Base-by-base conservation (phyloP, 1,140 invertebrate genomes). In the Drosophila seguyi region DNA sequence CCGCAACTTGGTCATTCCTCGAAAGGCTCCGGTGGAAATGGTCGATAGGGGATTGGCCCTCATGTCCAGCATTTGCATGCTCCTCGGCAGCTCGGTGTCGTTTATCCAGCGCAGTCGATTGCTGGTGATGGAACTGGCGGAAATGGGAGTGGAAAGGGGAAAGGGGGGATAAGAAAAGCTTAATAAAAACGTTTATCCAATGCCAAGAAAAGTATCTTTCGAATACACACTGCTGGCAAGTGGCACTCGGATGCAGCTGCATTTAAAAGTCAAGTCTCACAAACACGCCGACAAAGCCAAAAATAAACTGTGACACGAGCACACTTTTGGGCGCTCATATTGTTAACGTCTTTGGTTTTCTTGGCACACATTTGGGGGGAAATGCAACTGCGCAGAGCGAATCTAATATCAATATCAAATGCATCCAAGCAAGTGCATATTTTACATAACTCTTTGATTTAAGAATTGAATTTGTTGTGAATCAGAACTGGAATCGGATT, bases 1-100 rank as follows among this genome's bases (percentile, higher is more conserved):
- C 71, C 95, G 93, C 25, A 96, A 93, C 73, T 94, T 94, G 10
- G 94, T 93, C 75, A 96, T 93, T 90, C 94, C 94, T 14, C 94
- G 94, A 86, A 96, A 96, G 18, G 95, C 94, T 44, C 95, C 94
- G 4, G 93, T 86, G 71, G 95, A 94, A 25, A 96, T 95, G 44
- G 94, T 94, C 22, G 94, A 94, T 67, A 96, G 93, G 6, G 96
- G 96, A 94, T 96, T 96, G 8, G 95, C 95, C 56, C 95, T 95
- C 56, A 96, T 93, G 82, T 96, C 96, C 42, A 96, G 81, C 16
- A 95, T 93, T 39, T 94, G 93, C 47, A 96, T 93, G 56, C 94
- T 94, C 66, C 94, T 93, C 69, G 95, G 94, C 25, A 96, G 93
- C 53, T 95, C 93, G 27, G 95, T 94, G 27, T 93, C 94, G 13